Conservation (phyloP, 2,797 vertebrate species). For the Lophius americanus region DNA sequence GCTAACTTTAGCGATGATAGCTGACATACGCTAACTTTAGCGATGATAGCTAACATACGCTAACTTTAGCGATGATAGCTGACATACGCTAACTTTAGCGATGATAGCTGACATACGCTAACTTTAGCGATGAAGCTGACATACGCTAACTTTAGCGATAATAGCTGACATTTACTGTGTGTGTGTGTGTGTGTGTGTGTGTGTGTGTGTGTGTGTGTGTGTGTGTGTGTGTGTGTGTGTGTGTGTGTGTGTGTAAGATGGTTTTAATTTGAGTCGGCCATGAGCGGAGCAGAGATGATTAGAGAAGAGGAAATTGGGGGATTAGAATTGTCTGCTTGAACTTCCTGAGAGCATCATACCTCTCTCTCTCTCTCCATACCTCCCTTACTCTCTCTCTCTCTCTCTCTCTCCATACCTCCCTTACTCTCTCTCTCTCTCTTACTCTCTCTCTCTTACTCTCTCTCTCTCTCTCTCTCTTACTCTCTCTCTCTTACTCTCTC, state of each 20-base stretch:
- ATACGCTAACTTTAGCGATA: too few relatives aligned
- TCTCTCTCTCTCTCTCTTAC: conserved; percentile 15
- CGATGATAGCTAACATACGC: too few relatives aligned
- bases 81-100: too few relatives aligned
- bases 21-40: too few relatives aligned
- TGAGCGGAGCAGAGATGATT: conserved; percentile 93
- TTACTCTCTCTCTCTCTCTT: conserved; percentile 11
- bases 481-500: conserved; percentile 4
- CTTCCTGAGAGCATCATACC: conserved; percentile 87
- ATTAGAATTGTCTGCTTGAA: conserved; percentile 98
- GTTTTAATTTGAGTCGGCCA: conserved; percentile 91
- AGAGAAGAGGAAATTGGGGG: conserved; percentile 98
- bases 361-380: conserved; percentile 8
- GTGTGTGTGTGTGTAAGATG: conserved; percentile 81
- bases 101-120: too few relatives aligned
- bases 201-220: too few relatives aligned
- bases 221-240: conserved; percentile 32
- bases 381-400: conserved; percentile 9
- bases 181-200: too few relatives aligned
- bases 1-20: too few relatives aligned
- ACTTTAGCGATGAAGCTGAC: too few relatives aligned
- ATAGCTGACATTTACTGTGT: too few relatives aligned
- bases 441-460: conserved; percentile 5
- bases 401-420: conserved; percentile 1
- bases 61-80: too few relatives aligned